phyloP scores from a whole-genome alignment of 2,797 vertebrate species.

The Merluccius polli region DNA sequence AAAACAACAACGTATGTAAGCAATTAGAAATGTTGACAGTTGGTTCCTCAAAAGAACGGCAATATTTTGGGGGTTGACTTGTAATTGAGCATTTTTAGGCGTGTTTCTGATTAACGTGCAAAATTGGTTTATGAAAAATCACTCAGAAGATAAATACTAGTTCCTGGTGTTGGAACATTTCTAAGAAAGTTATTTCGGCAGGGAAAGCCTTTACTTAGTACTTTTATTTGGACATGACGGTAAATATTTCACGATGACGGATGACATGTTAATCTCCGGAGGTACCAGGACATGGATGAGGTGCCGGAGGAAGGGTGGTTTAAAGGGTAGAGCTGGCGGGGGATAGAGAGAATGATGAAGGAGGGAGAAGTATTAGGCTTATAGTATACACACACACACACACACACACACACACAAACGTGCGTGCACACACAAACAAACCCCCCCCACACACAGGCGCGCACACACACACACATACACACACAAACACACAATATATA shows the following conservation, averaged over 20 bases:
- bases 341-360: neutral
- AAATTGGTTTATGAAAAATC: neutral
- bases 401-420: too few relatives aligned
- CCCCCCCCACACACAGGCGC: neutral
- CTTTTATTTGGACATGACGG: slow-evolving; percentile 2
- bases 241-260: slow-evolving; percentile 2
- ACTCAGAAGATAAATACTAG: neutral
- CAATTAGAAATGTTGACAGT: neutral
- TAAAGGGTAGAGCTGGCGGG: neutral
- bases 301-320: neutral
- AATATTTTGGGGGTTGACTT: neutral
- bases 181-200: neutral
- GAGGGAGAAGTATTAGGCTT: neutral
- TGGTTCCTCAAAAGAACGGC: neutral
- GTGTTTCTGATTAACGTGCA: neutral
- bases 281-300: neutral
- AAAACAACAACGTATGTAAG: neutral
- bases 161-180: neutral
- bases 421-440: neutral
- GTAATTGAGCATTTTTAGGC: neutral
- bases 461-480: neutral
- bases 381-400: neutral
- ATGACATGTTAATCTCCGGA: neutral
- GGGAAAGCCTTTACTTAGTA: neutral
- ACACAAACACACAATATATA: neutral